Percentiles rank a stretch among this genome's conserved stretches.
phyloP scores from a whole-genome alignment of 2,797 vertebrate species.

The Apogon talboti region DNA sequence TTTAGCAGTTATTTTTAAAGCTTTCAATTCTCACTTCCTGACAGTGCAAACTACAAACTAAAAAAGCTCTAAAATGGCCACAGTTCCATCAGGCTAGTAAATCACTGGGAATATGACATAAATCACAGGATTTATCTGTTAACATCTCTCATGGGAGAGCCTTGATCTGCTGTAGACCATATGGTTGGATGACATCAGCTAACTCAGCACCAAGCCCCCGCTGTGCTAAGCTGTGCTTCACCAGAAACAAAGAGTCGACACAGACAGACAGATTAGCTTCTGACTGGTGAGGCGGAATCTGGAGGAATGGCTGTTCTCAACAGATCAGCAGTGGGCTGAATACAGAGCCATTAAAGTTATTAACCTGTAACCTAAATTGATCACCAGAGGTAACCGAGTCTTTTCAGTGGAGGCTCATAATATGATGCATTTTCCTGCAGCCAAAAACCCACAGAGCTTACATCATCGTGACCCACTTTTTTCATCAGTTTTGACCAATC shows the following conservation, averaged over 20 bases:
- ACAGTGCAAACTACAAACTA: no score
- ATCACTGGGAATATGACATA: conserved; percentile 19
- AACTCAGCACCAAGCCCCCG: conserved; percentile 56
- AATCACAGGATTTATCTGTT: conserved; percentile 37
- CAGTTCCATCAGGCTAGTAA: conserved; percentile 10
- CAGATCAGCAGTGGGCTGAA: conserved; percentile 42
- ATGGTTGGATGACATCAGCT: conserved; percentile 57
- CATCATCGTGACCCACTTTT: no score
- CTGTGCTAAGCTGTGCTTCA: conserved; percentile 56
- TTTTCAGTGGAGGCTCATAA: no score
- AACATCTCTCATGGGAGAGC: conserved; percentile 30
- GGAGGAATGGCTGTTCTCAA: conserved; percentile 39
- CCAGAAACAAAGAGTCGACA: conserved; percentile 63
- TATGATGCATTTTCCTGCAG: no score
- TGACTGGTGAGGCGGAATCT: conserved; percentile 33
- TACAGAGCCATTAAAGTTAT: conserved; percentile 48
- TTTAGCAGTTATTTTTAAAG: no score
- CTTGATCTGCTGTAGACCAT: conserved; percentile 65
- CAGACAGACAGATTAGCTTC: conserved; percentile 66
- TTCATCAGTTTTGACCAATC: not conserved
- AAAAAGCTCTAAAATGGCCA: no score
- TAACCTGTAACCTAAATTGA: conserved; percentile 37
- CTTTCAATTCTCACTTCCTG: no score
- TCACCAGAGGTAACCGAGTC: no score
- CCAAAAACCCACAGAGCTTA: no score